Evolutionary conservation across 2,113 vertebrate species (phyloP), one percentile per base, ranked within the genome.

Genomic region (Pollimyrus isidori): DNA sequence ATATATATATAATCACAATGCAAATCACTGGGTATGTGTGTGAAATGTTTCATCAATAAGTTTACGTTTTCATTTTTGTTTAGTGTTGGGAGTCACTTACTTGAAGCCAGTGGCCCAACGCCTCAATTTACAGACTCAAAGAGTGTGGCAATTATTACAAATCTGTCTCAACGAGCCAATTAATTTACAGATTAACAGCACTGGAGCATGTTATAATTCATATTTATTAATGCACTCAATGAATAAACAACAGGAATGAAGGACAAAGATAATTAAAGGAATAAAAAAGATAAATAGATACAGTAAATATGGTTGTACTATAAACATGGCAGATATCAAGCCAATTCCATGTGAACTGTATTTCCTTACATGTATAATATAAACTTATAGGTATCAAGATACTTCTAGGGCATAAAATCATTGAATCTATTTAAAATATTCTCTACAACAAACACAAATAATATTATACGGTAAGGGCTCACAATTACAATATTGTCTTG

Each of bases 231-330:
- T 84, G 82, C 42, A 48, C 82, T n/a, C 45, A 42, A 84, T 84
- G 82, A 46, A 39, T 84, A 45, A 84, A 48, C 42, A 46, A 84
- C 45, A 42, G 42, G 45, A 84, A 46, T 45, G 21, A 84, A 84
- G 82, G 45, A 84, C 82, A 84, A 46, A 84, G 82, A 84, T 46
- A 84, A 84, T 84, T 84, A 84, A 84, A 21, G 39, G 73, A 42
- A 80, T 80, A 39, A 84, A 45, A 84, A n/a, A 46, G 45, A 48
- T 23, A 84, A 48, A 84, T 4, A 23, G 45, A 84, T 46, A 48
- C 7, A 46, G 45, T 45, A 84, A 84, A 48, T 45, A 48, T 84
- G 21, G 39, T 45, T 23, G 46, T 39, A 6, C 49, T n/a, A 53
- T 83, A 83, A 89, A 89, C 52, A 23, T 89, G 50, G 11, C 42